Percentiles rank a stretch among this genome's conserved stretches.
These are phyloP conservation scores for Melanotaenia nigrans DNA, from an alignment of 2,797 vertebrate genomes.

Conservation along the genomic window DNA sequence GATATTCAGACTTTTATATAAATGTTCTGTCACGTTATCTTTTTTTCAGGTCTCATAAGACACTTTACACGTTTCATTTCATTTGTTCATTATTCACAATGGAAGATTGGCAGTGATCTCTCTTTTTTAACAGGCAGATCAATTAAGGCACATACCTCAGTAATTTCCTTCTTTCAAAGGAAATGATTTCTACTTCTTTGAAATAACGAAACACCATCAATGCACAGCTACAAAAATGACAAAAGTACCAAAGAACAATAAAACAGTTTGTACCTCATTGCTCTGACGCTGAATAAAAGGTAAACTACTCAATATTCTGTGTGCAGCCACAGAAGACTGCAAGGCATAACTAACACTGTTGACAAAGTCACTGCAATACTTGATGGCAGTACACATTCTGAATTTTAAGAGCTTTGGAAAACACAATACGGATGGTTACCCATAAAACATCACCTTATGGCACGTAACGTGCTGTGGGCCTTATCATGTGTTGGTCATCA, in stretches of 20 bases:
- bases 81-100: slow-evolving; percentile 81
- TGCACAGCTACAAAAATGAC: slow-evolving; percentile 73
- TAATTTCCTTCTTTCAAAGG: slow-evolving; percentile 76
- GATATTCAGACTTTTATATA: slow-evolving; percentile 77
- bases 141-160: slow-evolving; percentile 95
- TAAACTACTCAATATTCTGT: slow-evolving; percentile 76
- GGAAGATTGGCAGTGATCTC: slow-evolving; percentile 88
- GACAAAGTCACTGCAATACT: slow-evolving; percentile 75
- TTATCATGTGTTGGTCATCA: slow-evolving; percentile 26
- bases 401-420: slow-evolving; percentile 75
- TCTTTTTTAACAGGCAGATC: slow-evolving; percentile 88
- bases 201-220: slow-evolving; percentile 58
- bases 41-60: slow-evolving; percentile 77
- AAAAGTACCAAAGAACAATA: slow-evolving; percentile 73
- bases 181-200: slow-evolving; percentile 77
- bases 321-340: slow-evolving; percentile 65
- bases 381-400: slow-evolving; percentile 74
- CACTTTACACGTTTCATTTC: slow-evolving; percentile 72
- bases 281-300: slow-evolving; percentile 68
- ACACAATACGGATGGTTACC: slow-evolving; percentile 62
- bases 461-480: slow-evolving; percentile 63
- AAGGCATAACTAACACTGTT: slow-evolving; percentile 81
- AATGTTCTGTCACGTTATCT: slow-evolving; percentile 67
- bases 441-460: slow-evolving; percentile 65
- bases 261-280: slow-evolving; percentile 77